Evolutionary conservation across 2,888 invertebrate species (phyloP).

Genomic region (Spilarctia lutea): DNA sequence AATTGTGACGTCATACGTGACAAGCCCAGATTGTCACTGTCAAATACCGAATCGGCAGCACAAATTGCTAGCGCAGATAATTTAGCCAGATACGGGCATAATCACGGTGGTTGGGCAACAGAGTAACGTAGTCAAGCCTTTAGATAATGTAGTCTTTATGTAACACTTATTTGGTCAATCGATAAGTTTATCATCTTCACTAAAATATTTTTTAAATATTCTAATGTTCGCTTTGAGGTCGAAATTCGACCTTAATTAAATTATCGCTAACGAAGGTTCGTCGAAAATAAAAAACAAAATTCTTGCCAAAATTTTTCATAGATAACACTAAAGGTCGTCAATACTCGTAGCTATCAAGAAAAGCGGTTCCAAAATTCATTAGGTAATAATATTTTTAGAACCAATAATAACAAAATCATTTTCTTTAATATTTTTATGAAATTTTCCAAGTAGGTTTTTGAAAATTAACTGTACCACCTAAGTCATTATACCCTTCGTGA

Average conservation of each 20-base stretch:
- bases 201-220: background rate
- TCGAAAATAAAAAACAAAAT: constrained; percentile 1
- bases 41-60: background rate
- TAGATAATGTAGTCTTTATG: background rate
- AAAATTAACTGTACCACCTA: too few species aligned
- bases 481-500: too few species aligned
- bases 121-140: background rate
- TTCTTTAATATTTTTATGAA: too few species aligned
- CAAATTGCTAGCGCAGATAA: background rate
- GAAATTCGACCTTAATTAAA: background rate
- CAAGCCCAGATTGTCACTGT: background rate
- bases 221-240: background rate
- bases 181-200: background rate
- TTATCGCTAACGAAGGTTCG: background rate
- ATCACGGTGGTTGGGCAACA: background rate
- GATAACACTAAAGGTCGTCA: background rate
- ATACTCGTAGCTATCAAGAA: background rate
- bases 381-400: background rate
- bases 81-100: background rate
- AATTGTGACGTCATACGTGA: background rate
- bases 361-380: background rate
- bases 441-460: background rate
- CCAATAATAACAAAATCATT: background rate
- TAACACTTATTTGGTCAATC: background rate
- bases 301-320: background rate